Conservation (phyloP, 2,888 invertebrate species). For the Gymnocheta viridis region DNA sequence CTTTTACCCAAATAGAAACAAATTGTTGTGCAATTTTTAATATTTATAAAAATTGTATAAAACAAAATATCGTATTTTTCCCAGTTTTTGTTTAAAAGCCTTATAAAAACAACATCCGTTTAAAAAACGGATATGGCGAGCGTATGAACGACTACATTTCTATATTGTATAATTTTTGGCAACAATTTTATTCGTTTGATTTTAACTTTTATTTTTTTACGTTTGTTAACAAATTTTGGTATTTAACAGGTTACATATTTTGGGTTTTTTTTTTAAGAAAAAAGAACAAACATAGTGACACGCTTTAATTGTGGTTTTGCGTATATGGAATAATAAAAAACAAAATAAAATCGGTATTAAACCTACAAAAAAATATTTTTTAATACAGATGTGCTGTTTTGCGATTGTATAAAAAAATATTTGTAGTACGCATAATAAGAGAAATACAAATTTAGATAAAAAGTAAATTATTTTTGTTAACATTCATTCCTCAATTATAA, state of each 20-base stretch:
- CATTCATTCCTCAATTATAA: too few relatives aligned
- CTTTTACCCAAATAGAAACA: too few relatives aligned
- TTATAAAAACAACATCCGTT: slow-evolving; percentile 42
- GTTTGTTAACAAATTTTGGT: slow-evolving; percentile 14
- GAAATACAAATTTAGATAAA: neutral
- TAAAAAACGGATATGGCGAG: slow-evolving; percentile 43
- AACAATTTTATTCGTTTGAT: slow-evolving; percentile 35
- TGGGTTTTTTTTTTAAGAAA: too few relatives aligned
- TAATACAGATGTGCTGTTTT: neutral
- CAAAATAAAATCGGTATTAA: neutral
- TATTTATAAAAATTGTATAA: neutral
- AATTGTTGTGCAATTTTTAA: neutral
- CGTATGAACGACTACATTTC: slow-evolving; percentile 16
- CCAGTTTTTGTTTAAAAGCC: slow-evolving; percentile 1
- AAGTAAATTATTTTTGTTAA: too few relatives aligned
- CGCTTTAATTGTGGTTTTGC: slow-evolving; percentile 57
- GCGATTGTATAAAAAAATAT: neutral
- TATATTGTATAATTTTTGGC: slow-evolving; percentile 38
- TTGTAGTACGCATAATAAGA: neutral
- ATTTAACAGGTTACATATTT: slow-evolving; percentile 29
- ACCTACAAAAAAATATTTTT: neutral
- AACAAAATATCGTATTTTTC: neutral
- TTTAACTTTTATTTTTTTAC: neutral
- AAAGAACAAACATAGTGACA: slow-evolving; percentile 42
- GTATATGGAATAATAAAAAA: slow-evolving; percentile 7